Evolutionary conservation across 2,888 invertebrate genomes (phyloP).

Genomic region (Tenthredo amoena): DNA sequence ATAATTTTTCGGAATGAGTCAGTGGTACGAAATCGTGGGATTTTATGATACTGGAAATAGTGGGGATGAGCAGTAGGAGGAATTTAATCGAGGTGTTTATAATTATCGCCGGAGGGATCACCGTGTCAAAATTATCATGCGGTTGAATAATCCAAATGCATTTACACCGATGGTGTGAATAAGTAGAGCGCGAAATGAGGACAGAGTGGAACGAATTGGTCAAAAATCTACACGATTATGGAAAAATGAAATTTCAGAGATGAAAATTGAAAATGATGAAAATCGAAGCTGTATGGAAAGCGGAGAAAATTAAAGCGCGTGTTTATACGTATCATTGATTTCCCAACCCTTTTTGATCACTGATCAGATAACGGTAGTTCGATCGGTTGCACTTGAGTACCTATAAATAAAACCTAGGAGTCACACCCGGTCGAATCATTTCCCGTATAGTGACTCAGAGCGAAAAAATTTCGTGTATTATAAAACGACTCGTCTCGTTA

Average conservation of each 20-base stretch:
- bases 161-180: not conserved
- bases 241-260: not conserved
- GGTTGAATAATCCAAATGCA: not conserved
- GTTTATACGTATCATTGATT: not conserved
- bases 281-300: not conserved
- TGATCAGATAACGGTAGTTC: slow-evolving; percentile 8
- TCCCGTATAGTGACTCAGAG: not conserved
- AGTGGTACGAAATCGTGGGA: not conserved
- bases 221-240: too few species aligned
- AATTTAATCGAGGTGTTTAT: slow-evolving; percentile 24
- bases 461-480: not conserved
- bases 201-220: not conserved
- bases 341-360: not conserved
- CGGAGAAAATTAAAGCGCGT: too few species aligned
- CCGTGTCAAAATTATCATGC: not conserved
- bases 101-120: not conserved
- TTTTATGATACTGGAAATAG: not conserved
- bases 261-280: not conserved
- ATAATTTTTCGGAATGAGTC: not conserved
- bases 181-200: not conserved
- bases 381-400: slow-evolving; percentile 6
- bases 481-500: not conserved
- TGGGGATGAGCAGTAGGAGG: not conserved
- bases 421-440: slow-evolving; percentile 9
- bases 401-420: not conserved